A percentile compares a stretch with the other conserved stretches of the same genome.
Conservation (phyloP, 2,113 vertebrate species). For the Ellobius talpinus region DNA sequence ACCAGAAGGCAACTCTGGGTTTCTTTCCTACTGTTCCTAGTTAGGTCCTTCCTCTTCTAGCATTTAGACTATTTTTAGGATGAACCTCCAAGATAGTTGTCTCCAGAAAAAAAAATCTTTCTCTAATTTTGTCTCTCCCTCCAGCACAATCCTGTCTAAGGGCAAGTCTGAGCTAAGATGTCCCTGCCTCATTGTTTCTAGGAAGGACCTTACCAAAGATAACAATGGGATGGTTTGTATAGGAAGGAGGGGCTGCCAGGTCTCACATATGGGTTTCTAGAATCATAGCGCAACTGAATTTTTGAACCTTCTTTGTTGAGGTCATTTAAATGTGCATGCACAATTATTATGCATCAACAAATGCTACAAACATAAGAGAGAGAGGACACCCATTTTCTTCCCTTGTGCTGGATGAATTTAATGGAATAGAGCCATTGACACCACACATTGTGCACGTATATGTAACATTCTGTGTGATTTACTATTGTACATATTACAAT, state of each 20-base stretch:
- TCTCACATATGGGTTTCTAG: background rate
- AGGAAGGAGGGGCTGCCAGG: background rate
- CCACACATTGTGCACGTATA: background rate
- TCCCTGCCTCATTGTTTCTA: background rate
- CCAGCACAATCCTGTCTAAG: background rate
- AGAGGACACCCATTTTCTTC: background rate
- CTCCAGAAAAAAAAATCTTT: conserved; percentile 35
- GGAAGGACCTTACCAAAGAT: background rate
- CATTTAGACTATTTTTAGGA: conserved; percentile 45
- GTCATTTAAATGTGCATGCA: background rate
- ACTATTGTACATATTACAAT: background rate
- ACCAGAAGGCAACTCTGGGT: background rate
- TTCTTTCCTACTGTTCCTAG: background rate
- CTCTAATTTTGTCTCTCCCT: conserved; percentile 6
- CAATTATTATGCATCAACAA: background rate
- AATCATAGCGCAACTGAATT: background rate
- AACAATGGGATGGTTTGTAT: background rate
- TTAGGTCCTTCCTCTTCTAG: conserved; percentile 6
- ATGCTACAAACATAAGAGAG: background rate
- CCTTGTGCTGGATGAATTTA: background rate
- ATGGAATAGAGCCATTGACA: background rate
- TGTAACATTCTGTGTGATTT: background rate
- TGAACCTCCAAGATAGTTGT: background rate
- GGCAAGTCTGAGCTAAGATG: background rate
- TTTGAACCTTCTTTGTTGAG: background rate